Evolutionary conservation across 2,888 invertebrate genomes (phyloP).

Genomic region (Drosophila atripex): DNA sequence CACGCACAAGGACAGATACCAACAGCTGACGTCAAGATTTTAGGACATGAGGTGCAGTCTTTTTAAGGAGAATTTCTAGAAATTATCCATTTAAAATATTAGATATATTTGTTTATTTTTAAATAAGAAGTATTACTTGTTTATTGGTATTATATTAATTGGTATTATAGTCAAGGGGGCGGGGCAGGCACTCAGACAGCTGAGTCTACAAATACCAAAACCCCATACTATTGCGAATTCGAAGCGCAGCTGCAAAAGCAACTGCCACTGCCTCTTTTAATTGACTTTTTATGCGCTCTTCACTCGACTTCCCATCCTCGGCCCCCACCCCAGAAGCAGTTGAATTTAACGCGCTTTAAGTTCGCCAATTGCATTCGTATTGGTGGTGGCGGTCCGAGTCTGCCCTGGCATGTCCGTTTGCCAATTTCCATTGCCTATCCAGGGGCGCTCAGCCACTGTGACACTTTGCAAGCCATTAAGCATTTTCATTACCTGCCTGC

Average conservation of each 20-base stretch:
- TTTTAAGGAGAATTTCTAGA: neutral
- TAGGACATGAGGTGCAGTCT: neutral
- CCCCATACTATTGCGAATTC: slow-evolving; percentile 43
- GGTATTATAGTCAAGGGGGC: neutral
- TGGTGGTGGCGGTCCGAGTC: slow-evolving; percentile 5
- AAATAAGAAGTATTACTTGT: neutral
- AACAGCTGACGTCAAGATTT: neutral
- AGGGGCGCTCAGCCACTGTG: slow-evolving; percentile 70
- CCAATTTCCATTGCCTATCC: slow-evolving; percentile 39
- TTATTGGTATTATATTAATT: no score
- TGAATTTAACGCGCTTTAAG: slow-evolving; percentile 77
- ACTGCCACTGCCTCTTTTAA: slow-evolving; percentile 66
- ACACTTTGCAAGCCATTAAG: slow-evolving; percentile 78
- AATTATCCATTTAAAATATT: neutral
- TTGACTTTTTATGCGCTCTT: slow-evolving; percentile 80
- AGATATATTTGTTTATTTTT: neutral
- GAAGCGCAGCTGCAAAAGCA: slow-evolving; percentile 67
- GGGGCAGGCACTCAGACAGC: slow-evolving; percentile 30
- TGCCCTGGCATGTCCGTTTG: neutral
- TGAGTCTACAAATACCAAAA: slow-evolving; percentile 33
- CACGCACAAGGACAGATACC: neutral
- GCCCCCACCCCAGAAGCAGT: slow-evolving; percentile 25
- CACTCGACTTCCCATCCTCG: slow-evolving; percentile 43
- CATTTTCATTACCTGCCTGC: slow-evolving; percentile 74
- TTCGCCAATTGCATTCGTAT: slow-evolving; percentile 51